Conservation (phyloP, 1,140 invertebrate species). For the Lepidurus apus region DNA sequence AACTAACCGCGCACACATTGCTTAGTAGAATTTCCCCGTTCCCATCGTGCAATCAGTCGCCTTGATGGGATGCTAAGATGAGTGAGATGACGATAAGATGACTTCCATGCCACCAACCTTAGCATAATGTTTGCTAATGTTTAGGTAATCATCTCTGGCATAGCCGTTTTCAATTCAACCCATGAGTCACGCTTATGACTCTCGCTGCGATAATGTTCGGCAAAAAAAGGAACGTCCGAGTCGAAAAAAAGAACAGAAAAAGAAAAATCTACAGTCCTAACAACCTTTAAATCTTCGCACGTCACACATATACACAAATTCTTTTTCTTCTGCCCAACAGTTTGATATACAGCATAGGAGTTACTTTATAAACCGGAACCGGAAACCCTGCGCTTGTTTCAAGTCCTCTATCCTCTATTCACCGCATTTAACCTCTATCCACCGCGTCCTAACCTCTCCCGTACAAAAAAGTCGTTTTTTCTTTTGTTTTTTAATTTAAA, state of each 20-base stretch:
- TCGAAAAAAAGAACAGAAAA: not conserved
- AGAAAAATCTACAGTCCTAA: not conserved
- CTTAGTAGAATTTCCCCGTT: not conserved
- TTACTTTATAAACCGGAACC: not conserved
- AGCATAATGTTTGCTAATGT: constrained; percentile 1
- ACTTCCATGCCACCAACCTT: not conserved
- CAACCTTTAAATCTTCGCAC: not conserved
- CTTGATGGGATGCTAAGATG: constrained; percentile 13
- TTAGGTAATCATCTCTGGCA: constrained; percentile 6
- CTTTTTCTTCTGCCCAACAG: not conserved
- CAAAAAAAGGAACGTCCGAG: not conserved
- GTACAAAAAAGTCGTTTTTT: too few species aligned
- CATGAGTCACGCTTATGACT: constrained; percentile 10
- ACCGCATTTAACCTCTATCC: too few species aligned
- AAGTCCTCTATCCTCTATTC: not conserved
- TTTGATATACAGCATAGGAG: not conserved
- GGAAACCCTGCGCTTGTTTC: not conserved
- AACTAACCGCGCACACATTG: not conserved
- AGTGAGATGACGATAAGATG: constrained; percentile 11
- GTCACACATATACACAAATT: not conserved
- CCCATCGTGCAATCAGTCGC: not conserved
- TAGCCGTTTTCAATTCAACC: not conserved
- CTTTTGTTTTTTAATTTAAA: too few species aligned
- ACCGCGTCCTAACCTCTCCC: too few species aligned
- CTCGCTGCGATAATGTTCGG: not conserved